Base-by-base conservation (phyloP, 1,140 invertebrate species). In the Goniozus legneri region DNA sequence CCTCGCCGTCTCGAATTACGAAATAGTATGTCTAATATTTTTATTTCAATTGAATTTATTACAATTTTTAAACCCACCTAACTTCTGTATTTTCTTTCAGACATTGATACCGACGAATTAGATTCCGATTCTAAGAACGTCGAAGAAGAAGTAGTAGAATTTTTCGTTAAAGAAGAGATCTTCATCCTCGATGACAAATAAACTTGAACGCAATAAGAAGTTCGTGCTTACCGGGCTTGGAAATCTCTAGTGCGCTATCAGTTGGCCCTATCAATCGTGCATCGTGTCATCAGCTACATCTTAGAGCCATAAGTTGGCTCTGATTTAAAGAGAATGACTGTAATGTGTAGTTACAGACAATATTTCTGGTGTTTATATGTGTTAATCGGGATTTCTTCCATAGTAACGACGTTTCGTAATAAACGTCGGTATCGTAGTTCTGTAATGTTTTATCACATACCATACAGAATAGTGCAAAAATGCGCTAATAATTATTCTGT, bases 101-200 rank as follows among this genome's bases (percentile, higher is more conserved):
- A 91, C 73, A 82, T 95, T 50, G 93, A 97, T 65, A 96, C 93
- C 7, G 94, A 98, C 76, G 87, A 88, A 69, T 75, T 95, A 52
- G 88, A 89, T 69, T 86, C 84, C 33, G 87, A 95, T 62, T 83
- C 84, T 24, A 85, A 87, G 54, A 93, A 95, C 64, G 84, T 95
- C 59, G 92, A 95, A 67, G 94, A 97, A 69, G 95, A 97, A 81
- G 82, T 89, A 66, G 86, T 97, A 62, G 95, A 97, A 86, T 96
- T 97, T 85, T 91, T 98, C 79, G 84, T 97, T 64, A 97, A 96
- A 81, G 93, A 97, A 80, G 95, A 97, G 83, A 83, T 84, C 56
- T 89, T 85, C 14, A 75, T 88, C 50, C 77, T 95, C 62, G 87
- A 89, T 51, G 70, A 75, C 14, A 75, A 74, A 54, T 76, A 73